These are phyloP conservation scores for Phasia obesa DNA, from an alignment of 2,888 invertebrate genomes.

Conservation along the genomic window DNA sequence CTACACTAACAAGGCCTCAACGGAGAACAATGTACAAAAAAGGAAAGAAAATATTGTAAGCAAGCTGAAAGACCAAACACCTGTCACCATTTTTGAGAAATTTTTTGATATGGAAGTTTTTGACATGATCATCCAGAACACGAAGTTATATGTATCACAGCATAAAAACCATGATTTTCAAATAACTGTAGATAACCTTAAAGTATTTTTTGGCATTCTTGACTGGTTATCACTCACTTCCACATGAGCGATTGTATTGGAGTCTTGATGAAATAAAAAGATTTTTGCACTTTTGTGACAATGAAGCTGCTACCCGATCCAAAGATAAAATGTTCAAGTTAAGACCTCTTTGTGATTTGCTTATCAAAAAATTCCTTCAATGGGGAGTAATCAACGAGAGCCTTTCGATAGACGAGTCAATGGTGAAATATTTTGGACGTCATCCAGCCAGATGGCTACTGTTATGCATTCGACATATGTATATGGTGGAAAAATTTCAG, in stretches of 20 bases:
- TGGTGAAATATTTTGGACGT: too few relatives aligned
- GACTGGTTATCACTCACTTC: slow-evolving; percentile 6
- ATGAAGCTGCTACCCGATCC: slow-evolving; percentile 19
- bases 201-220: too few relatives aligned
- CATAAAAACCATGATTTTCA: too few relatives aligned
- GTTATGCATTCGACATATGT: too few relatives aligned
- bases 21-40: slow-evolving; percentile 2
- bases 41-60: background rate
- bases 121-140: too few relatives aligned
- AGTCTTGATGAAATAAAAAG: slow-evolving; percentile 24
- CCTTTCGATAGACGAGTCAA: too few relatives aligned
- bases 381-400: background rate
- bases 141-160: too few relatives aligned
- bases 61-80: background rate
- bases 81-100: slow-evolving; percentile 5
- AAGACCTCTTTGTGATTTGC: background rate
- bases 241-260: slow-evolving; percentile 14
- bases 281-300: slow-evolving; percentile 22
- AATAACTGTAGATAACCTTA: too few relatives aligned
- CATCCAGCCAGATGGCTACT: too few relatives aligned
- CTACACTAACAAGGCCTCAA: too few relatives aligned
- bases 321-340: background rate
- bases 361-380: background rate
- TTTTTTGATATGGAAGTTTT: background rate
- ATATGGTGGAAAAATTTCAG: too few relatives aligned